Percentiles rank a stretch among this genome's conserved stretches.
phyloP scores from a whole-genome alignment of 2,113 vertebrate genomes.

The Ctenodactylus gundi region DNA sequence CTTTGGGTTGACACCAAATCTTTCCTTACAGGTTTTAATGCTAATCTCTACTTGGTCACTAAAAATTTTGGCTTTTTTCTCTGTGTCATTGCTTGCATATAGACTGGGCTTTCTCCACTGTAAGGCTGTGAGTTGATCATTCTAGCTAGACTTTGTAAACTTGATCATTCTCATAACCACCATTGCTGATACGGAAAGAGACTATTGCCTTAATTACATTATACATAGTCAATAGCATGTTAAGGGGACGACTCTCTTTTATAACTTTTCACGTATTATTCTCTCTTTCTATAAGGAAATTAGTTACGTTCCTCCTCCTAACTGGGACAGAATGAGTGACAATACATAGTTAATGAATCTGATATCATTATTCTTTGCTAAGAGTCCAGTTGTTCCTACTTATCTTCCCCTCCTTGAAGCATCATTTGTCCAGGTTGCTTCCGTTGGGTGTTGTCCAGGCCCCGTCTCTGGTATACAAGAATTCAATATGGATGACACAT shows the following conservation, averaged over 20 bases:
- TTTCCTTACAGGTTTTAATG: background rate
- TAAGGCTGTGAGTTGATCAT: background rate
- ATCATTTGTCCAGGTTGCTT: background rate
- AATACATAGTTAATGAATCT: rapidly evolving
- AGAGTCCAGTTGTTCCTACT: background rate
- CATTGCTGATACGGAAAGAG: background rate
- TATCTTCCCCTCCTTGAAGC: too few species aligned
- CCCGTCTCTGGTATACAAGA: background rate
- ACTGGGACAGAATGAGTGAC: background rate
- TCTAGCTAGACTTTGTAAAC: background rate
- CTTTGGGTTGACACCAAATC: background rate
- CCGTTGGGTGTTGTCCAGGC: background rate
- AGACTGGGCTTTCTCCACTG: background rate
- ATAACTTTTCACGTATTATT: background rate
- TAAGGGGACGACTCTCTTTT: background rate
- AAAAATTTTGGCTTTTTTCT: background rate
- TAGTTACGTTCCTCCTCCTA: background rate
- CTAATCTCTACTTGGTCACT: background rate
- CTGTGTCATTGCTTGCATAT: background rate
- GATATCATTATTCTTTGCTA: background rate
- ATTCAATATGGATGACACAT: background rate
- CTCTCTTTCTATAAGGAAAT: background rate
- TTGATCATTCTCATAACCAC: background rate
- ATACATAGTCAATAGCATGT: background rate
- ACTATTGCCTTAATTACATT: background rate